Evolutionary conservation across 2,797 vertebrate genomes (phyloP).

Genomic region (Bradypodion ventrale): DNA sequence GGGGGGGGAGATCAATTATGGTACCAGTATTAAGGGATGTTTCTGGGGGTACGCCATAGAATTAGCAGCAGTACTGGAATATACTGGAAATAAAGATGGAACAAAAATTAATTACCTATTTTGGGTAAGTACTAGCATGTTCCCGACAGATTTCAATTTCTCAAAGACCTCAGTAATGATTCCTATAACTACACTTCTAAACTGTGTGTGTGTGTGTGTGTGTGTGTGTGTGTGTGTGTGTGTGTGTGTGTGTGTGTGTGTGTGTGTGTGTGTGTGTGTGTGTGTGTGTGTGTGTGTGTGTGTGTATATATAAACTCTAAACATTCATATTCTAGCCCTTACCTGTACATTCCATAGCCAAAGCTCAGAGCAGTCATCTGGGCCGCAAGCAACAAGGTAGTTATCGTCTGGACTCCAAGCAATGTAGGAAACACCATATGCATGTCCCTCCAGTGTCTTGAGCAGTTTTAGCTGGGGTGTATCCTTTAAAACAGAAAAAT

Average conservation of each 20-base stretch:
- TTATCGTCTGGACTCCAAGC: slow-evolving; percentile 98
- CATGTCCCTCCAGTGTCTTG: slow-evolving; percentile 95
- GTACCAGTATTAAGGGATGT: neutral
- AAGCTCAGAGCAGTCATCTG: slow-evolving; percentile 98
- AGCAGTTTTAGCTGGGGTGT: slow-evolving; percentile 95
- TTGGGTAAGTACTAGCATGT: neutral
- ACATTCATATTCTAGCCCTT: slow-evolving; percentile 59
- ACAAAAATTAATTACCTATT: neutral
- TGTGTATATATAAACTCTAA: no score
- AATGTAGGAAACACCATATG: slow-evolving; percentile 96
- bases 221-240: no score
- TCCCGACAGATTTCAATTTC: neutral
- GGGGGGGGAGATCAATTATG: neutral
- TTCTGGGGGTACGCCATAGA: neutral
- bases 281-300: no score
- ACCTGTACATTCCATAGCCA: slow-evolving; percentile 99
- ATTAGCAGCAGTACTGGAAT: neutral
- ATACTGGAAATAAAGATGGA: neutral
- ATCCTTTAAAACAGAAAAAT: slow-evolving; percentile 79
- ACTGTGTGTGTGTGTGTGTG: no score
- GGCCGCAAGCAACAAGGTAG: slow-evolving; percentile 97
- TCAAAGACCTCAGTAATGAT: neutral
- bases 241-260: no score
- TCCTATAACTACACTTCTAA: neutral
- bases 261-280: no score